Percentiles rank a stretch among this genome's conserved stretches.
Evolutionary conservation across 2,888 invertebrate genomes (phyloP).

Genomic region (Rhodophaea formosa): DNA sequence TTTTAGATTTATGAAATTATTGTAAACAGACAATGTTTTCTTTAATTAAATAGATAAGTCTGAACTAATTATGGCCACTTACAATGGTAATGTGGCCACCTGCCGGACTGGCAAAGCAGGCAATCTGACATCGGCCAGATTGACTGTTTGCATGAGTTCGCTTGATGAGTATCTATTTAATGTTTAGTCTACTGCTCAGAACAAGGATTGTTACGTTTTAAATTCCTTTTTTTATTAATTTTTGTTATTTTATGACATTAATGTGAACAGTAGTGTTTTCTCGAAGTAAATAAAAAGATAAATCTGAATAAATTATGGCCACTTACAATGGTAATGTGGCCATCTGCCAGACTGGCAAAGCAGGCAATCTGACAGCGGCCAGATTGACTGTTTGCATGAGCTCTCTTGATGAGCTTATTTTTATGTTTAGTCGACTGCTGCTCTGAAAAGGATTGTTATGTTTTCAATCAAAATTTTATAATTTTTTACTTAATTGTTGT

Average conservation of each 20-base stretch:
- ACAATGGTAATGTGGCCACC: constrained; percentile 48
- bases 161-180: neutral
- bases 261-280: too few relatives aligned
- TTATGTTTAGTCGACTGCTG: too few relatives aligned
- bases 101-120: constrained; percentile 52
- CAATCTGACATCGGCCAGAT: constrained; percentile 42
- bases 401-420: neutral
- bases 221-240: too few relatives aligned
- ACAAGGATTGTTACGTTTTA: neutral
- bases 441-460: too few relatives aligned
- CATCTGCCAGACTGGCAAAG: constrained; percentile 55
- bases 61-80: constrained; percentile 28
- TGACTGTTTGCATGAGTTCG: constrained; percentile 10
- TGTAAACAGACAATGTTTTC: too few relatives aligned
- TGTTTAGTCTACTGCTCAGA: too few relatives aligned
- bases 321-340: constrained; percentile 38
- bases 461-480: too few relatives aligned
- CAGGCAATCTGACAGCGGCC: constrained; percentile 48
- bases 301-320: constrained; percentile 26
- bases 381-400: constrained; percentile 13
- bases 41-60: constrained; percentile 29
- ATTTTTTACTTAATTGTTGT: too few relatives aligned
- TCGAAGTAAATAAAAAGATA: too few relatives aligned
- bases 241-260: too few relatives aligned
- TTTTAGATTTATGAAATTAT: too few relatives aligned